A percentile compares a stretch with the other conserved stretches of the same genome.
Evolutionary conservation across 2,113 vertebrate species (phyloP).

Genomic region (Poeciliopsis turrubarensis): DNA sequence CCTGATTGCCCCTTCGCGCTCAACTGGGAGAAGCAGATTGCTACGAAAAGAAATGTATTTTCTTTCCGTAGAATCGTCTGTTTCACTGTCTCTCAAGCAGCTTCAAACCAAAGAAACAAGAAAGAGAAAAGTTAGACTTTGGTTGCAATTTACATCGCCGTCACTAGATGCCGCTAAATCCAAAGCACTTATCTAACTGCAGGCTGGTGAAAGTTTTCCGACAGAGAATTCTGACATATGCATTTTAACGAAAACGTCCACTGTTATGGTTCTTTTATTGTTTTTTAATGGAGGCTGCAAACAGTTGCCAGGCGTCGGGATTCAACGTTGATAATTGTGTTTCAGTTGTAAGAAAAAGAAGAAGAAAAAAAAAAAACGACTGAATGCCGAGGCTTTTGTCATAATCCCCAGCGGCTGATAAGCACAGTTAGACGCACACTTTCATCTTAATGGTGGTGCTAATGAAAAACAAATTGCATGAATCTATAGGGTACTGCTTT

Average conservation of each 20-base stretch:
- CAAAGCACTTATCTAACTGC: not conserved
- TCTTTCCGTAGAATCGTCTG: not conserved
- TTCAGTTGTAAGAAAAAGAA: not conserved
- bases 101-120: no score
- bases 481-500: not conserved
- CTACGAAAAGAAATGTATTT: not conserved
- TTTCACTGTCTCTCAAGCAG: not conserved
- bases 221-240: not conserved
- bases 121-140: not conserved
- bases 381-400: not conserved
- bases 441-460: not conserved
- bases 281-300: not conserved
- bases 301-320: not conserved
- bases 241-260: not conserved
- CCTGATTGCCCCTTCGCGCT: no score
- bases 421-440: not conserved
- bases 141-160: not conserved
- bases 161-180: not conserved
- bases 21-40: no score
- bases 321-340: not conserved
- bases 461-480: not conserved
- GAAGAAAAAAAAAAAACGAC: not conserved
- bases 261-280: not conserved
- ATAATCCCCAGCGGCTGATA: conserved; percentile 1
- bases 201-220: not conserved